Percentiles rank a stretch among this genome's conserved stretches.
These are phyloP conservation scores for Zhuqinia jingwanae DNA, from an alignment of 2,888 invertebrate genomes.

Conservation along the genomic window DNA sequence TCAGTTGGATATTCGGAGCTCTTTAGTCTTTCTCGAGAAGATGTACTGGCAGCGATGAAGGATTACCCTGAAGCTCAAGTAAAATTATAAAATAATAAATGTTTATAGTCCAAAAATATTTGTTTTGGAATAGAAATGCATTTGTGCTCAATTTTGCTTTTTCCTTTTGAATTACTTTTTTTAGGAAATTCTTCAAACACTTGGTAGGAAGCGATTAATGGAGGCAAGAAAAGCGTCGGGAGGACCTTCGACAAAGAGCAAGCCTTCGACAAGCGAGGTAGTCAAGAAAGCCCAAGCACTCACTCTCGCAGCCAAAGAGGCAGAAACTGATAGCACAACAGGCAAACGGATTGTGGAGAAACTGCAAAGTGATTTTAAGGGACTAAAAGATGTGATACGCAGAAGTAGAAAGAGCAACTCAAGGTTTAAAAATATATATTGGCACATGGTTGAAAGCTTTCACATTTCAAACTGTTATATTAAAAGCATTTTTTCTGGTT, in stretches of 20 bases:
- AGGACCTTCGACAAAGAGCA: constrained; percentile 74
- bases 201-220: constrained; percentile 92
- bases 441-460: too few species aligned
- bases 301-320: constrained; percentile 39
- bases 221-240: constrained; percentile 85
- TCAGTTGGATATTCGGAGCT: constrained; percentile 98
- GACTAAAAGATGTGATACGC: constrained; percentile 84
- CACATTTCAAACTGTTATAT: neutral
- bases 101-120: too few species aligned
- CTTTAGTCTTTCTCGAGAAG: constrained; percentile 95
- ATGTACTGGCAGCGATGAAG: constrained; percentile 96
- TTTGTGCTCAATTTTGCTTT: constrained; percentile 30
- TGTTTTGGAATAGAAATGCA: neutral
- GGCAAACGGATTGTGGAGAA: constrained; percentile 91
- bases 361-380: constrained; percentile 91
- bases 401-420: constrained; percentile 82
- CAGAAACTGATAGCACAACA: constrained; percentile 82
- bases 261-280: constrained; percentile 26
- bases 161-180: neutral
- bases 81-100: constrained; percentile 28
- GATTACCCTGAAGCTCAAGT: constrained; percentile 97
- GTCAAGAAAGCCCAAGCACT: constrained; percentile 77
- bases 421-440: too few species aligned
- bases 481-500: neutral
- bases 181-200: constrained; percentile 91